Conservation (phyloP, 1,140 invertebrate genomes). For the Drosophila sp. region DNA sequence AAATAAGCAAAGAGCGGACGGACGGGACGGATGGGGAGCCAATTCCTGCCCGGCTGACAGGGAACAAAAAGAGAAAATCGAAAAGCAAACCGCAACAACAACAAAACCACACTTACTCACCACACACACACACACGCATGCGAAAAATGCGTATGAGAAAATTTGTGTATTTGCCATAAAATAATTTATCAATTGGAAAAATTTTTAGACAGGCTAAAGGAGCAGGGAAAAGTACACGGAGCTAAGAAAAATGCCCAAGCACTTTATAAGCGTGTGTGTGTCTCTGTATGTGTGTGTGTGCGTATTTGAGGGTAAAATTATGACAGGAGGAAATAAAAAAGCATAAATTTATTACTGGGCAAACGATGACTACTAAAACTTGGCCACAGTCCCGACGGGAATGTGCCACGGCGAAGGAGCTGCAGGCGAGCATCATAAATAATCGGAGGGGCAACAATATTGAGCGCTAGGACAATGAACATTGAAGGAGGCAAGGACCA, state of each 20-base stretch:
- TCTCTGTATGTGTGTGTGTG: constrained; percentile 45
- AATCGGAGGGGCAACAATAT: constrained; percentile 82
- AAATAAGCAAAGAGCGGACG: constrained; percentile 39
- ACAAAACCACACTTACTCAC: constrained; percentile 28
- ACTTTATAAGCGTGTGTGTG: constrained; percentile 53
- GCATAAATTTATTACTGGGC: constrained; percentile 82
- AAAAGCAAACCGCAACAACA: constrained; percentile 64
- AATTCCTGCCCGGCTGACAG: constrained; percentile 14
- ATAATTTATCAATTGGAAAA: constrained; percentile 84
- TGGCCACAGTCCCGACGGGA: constrained; percentile 81
- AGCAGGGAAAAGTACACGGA: constrained; percentile 17
- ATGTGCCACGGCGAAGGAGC: constrained; percentile 23
- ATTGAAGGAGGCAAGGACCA: constrained; percentile 9
- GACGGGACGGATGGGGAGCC: constrained; percentile 17
- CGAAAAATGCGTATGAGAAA: constrained; percentile 71
- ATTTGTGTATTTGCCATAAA: constrained; percentile 83
- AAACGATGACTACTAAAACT: constrained; percentile 83
- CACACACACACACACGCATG: constrained; percentile 34
- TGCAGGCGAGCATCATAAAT: constrained; percentile 80
- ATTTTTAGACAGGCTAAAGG: constrained; percentile 65
- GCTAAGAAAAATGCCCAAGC: constrained; percentile 66
- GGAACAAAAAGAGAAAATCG: constrained; percentile 57
- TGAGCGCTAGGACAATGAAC: constrained; percentile 60
- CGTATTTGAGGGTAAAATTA: constrained; percentile 81
- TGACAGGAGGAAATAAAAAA: constrained; percentile 84